Evolutionary conservation across 2,797 vertebrate genomes (phyloP).

Genomic region (Percopsis omiscomaycus): DNA sequence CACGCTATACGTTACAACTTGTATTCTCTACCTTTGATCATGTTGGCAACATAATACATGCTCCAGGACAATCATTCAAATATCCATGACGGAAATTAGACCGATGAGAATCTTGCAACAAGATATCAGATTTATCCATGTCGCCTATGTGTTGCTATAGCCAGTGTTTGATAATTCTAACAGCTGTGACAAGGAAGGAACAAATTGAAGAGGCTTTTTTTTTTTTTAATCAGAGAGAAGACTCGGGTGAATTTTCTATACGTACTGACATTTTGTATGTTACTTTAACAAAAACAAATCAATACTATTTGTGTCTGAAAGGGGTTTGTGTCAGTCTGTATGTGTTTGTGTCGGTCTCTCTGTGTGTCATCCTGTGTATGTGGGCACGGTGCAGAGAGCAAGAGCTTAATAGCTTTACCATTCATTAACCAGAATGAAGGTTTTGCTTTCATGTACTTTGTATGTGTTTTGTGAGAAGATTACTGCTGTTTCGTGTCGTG

Average conservation of each 20-base stretch:
- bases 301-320: no score
- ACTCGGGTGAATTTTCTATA: no score
- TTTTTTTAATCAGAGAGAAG: conserved; percentile 18
- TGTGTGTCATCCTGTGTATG: conserved; percentile 4
- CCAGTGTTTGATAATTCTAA: neutral
- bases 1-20: neutral
- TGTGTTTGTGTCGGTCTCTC: neutral
- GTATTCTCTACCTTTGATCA: neutral
- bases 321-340: neutral
- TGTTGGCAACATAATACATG: neutral
- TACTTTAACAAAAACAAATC: neutral
- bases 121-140: neutral
- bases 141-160: neutral
- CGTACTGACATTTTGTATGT: neutral
- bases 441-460: conserved; percentile 22
- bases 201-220: conserved; percentile 6
- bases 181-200: conserved; percentile 1
- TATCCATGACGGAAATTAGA: conserved; percentile 9
- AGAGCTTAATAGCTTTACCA: conserved; percentile 28
- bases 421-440: no score
- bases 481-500: conserved; percentile 10
- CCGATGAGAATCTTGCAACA: neutral
- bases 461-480: conserved; percentile 22
- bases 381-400: conserved; percentile 34
- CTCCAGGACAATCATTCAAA: conserved; percentile 14